These are phyloP conservation scores for Achlya flavicornis DNA, from an alignment of 2,888 invertebrate species.

Conservation along the genomic window DNA sequence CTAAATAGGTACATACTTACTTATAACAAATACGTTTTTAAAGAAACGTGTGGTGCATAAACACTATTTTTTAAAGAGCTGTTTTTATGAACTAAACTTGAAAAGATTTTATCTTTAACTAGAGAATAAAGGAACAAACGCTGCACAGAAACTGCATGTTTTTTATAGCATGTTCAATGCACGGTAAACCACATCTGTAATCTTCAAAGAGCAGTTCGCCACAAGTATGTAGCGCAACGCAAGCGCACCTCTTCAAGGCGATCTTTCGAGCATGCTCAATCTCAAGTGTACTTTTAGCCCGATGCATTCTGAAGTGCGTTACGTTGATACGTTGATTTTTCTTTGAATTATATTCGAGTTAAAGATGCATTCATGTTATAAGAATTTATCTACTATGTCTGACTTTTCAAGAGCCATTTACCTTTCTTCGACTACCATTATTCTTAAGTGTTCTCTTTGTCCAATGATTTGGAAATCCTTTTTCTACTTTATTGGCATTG, in stretches of 20 bases:
- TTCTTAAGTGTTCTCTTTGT: too few relatives aligned
- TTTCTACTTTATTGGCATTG: too few relatives aligned
- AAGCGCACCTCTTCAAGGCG: constrained; percentile 5
- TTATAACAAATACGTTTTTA: not conserved
- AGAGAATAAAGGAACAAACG: constrained; percentile 1
- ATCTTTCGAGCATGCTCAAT: constrained; percentile 26
- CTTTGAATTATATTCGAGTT: not conserved
- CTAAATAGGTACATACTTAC: not conserved
- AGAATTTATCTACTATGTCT: not conserved
- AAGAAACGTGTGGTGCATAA: not conserved
- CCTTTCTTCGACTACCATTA: too few relatives aligned
- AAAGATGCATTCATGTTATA: not conserved
- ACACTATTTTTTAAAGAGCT: not conserved
- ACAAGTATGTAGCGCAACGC: not conserved
- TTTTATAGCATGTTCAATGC: not conserved
- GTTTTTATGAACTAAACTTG: not conserved
- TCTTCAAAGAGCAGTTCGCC: constrained; percentile 4
- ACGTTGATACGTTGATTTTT: constrained; percentile 2
- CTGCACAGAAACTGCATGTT: constrained; percentile 1
- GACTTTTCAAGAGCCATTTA: too few relatives aligned
- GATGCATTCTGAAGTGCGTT: constrained; percentile 23
- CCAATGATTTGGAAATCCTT: too few relatives aligned
- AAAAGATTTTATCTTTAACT: too few relatives aligned
- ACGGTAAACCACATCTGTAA: constrained; percentile 10
- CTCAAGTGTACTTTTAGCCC: constrained; percentile 28